Evolutionary conservation across 2,797 vertebrate species (phyloP), one percentile per base, ranked within the genome.

Genomic region (Moxostoma hubbsi): DNA sequence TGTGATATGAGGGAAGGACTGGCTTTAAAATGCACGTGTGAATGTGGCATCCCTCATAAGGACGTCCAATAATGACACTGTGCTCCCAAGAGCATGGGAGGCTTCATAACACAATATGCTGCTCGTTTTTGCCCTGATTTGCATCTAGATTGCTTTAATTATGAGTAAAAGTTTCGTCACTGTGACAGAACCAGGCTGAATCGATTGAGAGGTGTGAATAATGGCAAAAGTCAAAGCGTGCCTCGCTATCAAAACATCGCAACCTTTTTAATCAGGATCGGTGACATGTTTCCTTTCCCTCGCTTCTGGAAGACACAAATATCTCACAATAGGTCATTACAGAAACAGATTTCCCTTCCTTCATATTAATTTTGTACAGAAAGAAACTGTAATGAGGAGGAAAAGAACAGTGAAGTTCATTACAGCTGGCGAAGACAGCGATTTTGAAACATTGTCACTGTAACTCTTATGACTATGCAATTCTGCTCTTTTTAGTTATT

Each of bases 61-160:
- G 62, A 54, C 10, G 10, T 73, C 54, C 75, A 62, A 73, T 84
- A 87, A 87, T 87, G 75, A 81, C 82, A 80, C 6, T 45, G 65
- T 53, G 53, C 75, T 82, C 76, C 68, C 66, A 74, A 55, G 77
- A 88, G 84, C 49, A 78, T 81, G 68, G 64, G 80, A 83, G 82
- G 73, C 83, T 83, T 88, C 85, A 88, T 86, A 87, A 89, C 85
- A 88, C 88, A 91, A 88, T 85, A 84, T 89, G 87, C 85, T 86
- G 82, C 85, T 84, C 89, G 88, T 90, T 90, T 90, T 87, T 79
- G 85, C 79, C 86, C 89, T 91, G 89, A 94, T 94, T 95, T 94
- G 92, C 94, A 94, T 94, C 88, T 92, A 93, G 90, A 94, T 94
- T 92, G 90, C 92, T 94, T 93, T 94, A 95, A 94, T 94, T 93